These are phyloP conservation scores for Augochlora pura DNA, from an alignment of 1,140 invertebrate species.

Conservation along the genomic window DNA sequence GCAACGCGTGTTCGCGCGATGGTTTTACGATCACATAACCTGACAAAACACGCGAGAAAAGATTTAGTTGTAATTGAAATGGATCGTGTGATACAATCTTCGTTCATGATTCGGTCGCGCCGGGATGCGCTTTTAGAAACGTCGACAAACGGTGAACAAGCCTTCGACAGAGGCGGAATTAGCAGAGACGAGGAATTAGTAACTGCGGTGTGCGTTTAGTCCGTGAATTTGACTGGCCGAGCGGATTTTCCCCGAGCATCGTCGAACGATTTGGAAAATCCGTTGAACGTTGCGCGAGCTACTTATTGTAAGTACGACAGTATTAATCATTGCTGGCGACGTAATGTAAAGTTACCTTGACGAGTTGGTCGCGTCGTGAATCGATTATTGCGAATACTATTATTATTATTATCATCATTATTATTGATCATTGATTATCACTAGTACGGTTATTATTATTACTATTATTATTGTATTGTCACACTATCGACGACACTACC, in stretches of 20 bases:
- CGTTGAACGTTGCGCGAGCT: conserved; percentile 49
- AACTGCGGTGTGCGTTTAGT: too few relatives aligned
- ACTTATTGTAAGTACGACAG: conserved; percentile 74
- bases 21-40: too few relatives aligned
- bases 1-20: too few relatives aligned
- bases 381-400: conserved; percentile 47
- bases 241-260: not conserved
- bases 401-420: conserved; percentile 28
- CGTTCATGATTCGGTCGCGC: not conserved
- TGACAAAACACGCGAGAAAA: not conserved
- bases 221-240: too few relatives aligned
- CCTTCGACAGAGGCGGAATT: too few relatives aligned
- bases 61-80: not conserved
- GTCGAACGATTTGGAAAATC: conserved; percentile 7
- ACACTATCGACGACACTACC: conserved; percentile 27
- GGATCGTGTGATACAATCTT: not conserved
- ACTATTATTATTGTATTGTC: conserved; percentile 11
- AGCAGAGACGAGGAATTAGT: too few relatives aligned
- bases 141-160: too few relatives aligned
- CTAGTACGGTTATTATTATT: too few relatives aligned
- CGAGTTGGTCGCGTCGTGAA: conserved; percentile 11
- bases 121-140: not conserved
- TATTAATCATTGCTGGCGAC: conserved; percentile 73
- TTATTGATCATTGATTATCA: too few relatives aligned
- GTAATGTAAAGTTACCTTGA: conserved; percentile 38